Conservation (phyloP, 1,140 invertebrate genomes). For the Euwallacea similis region DNA sequence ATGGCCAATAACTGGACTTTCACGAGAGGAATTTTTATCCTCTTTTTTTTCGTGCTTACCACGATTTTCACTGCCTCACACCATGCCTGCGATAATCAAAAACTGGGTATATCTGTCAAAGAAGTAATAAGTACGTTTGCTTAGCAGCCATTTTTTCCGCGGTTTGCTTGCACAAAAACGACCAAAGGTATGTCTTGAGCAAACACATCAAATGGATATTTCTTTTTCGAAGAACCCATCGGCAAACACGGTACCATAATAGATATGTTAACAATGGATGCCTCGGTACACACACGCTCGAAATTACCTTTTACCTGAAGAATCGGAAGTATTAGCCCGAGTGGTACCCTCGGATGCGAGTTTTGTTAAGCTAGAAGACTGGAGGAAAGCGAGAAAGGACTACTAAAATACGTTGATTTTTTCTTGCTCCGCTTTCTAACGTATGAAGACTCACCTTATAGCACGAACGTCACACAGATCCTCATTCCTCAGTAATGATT, state of each 20-base stretch:
- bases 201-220: slow-evolving; percentile 35
- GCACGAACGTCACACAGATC: too few species aligned
- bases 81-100: background rate
- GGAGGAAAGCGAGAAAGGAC: too few species aligned
- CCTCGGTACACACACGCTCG: slow-evolving; percentile 6
- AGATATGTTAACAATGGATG: slow-evolving; percentile 20
- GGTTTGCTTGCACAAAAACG: background rate
- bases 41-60: background rate
- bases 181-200: slow-evolving; percentile 31
- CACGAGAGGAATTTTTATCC: background rate
- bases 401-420: too few species aligned
- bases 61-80: background rate
- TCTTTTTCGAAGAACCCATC: slow-evolving; percentile 33
- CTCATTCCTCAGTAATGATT: too few species aligned
- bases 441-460: too few species aligned
- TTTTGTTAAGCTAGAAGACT: too few species aligned
- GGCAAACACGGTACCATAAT: slow-evolving; percentile 26
- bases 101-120: background rate
- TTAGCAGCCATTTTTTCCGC: slow-evolving; percentile 17
- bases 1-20: background rate
- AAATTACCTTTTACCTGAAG: slow-evolving; percentile 7
- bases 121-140: background rate
- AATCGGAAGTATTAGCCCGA: background rate
- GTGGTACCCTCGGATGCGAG: background rate
- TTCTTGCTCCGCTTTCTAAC: too few species aligned